Conservation (phyloP, 2,888 invertebrate species). For the Eupithecia exiguata region DNA sequence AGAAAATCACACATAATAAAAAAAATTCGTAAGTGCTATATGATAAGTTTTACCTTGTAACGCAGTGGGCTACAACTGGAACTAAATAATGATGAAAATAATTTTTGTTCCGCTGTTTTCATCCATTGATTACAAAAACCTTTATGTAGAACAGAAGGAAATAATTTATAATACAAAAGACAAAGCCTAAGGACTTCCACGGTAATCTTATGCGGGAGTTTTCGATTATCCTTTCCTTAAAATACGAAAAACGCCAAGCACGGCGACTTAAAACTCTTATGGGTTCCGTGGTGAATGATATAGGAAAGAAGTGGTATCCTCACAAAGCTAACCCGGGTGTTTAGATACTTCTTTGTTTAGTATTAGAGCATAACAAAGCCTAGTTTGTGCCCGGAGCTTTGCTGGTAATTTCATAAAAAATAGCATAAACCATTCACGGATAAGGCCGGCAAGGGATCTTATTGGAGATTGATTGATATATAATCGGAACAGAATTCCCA, state of each 20-base stretch:
- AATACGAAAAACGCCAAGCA: neutral
- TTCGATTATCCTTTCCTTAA: constrained; percentile 23
- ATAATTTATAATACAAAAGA: constrained; percentile 12
- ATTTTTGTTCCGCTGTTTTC: neutral
- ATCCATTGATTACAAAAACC: neutral
- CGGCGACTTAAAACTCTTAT: neutral
- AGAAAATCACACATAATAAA: too few species aligned
- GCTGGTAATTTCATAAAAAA: neutral
- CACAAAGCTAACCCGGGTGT: neutral
- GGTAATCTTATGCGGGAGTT: constrained; percentile 15
- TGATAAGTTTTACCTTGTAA: too few species aligned
- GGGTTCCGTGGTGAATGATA: neutral
- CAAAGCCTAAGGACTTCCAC: neutral
- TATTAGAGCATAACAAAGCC: neutral
- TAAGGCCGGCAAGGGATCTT: too few species aligned
- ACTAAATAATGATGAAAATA: neutral
- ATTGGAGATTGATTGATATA: neutral
- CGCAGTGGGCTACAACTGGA: too few species aligned
- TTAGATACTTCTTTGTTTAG: neutral
- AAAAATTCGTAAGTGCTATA: too few species aligned
- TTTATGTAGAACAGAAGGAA: neutral
- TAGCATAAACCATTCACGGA: too few species aligned
- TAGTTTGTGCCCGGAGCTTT: neutral
- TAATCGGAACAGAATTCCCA: neutral
- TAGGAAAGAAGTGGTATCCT: neutral